A percentile compares a stretch with the other conserved stretches of the same genome.
phyloP scores from a whole-genome alignment of 92 coral and sea anemone species.

The Plumapathes pennacea region DNA sequence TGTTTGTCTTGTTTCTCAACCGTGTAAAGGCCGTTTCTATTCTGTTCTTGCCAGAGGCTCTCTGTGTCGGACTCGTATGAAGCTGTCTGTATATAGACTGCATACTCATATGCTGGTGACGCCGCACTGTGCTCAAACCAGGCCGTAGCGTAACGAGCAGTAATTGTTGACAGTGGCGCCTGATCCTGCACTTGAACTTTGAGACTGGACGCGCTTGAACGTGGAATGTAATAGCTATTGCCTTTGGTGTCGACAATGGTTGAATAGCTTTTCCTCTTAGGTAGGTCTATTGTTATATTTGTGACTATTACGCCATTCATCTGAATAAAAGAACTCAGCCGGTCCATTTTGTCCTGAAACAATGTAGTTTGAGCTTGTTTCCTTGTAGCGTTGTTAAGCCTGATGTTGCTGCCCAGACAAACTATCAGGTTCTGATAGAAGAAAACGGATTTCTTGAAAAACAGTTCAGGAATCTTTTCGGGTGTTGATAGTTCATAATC shows the following conservation, averaged over 20 bases:
- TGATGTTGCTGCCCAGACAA: slow-evolving; percentile 63
- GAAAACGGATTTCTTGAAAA: slow-evolving; percentile 59
- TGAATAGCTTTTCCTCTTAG: not conserved
- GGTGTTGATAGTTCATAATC: slow-evolving; percentile 1
- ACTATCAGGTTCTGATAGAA: slow-evolving; percentile 47
- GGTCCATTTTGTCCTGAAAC: slow-evolving; percentile 47
- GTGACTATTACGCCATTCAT: slow-evolving; percentile 23
- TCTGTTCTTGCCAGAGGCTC: slow-evolving; percentile 1
- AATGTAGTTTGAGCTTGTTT: slow-evolving; percentile 56
- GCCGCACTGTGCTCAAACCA: slow-evolving; percentile 46
- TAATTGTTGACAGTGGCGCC: slow-evolving; percentile 7
- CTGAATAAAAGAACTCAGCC: slow-evolving; percentile 5
- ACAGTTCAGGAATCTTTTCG: slow-evolving; percentile 5
- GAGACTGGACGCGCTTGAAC: slow-evolving; percentile 8
- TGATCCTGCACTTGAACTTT: slow-evolving; percentile 32
- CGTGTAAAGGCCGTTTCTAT: not conserved
- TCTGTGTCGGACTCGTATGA: slow-evolving; percentile 4
- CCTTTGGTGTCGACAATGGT: slow-evolving; percentile 49
- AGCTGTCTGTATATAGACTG: slow-evolving; percentile 8
- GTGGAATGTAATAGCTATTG: slow-evolving; percentile 53
- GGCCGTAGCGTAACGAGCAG: slow-evolving; percentile 37
- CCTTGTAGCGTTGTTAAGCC: slow-evolving; percentile 4
- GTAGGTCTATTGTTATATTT: not conserved
- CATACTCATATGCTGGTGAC: slow-evolving; percentile 14
- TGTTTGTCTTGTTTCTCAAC: slow-evolving; percentile 25